Conservation (phyloP, 2,888 invertebrate species). For the Andrena chrysosceles region DNA sequence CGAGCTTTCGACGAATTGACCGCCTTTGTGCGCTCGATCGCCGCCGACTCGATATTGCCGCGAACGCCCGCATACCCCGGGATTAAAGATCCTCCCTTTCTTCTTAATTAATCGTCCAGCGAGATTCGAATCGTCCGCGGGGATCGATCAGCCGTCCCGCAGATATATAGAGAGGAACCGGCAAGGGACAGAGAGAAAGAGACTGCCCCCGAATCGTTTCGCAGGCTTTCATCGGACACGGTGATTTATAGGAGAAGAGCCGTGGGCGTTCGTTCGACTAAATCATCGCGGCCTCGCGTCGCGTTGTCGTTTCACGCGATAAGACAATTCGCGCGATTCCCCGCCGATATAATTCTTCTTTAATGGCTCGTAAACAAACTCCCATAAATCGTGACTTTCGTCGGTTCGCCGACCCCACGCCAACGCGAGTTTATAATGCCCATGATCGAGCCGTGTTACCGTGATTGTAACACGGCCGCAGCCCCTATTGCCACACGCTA, state of each 20-base stretch:
- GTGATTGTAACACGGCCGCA: not conserved
- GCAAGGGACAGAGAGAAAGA: not conserved
- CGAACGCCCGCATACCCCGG: conserved; percentile 52
- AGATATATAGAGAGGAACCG: not conserved
- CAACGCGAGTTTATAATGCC: conserved; percentile 38
- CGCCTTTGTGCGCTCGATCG: conserved; percentile 63
- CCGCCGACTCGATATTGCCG: conserved; percentile 58
- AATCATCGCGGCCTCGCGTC: conserved; percentile 13
- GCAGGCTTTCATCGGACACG: not conserved
- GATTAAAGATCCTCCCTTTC: conserved; percentile 57
- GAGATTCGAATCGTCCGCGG: conserved; percentile 4
- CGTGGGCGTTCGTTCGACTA: not conserved
- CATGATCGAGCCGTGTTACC: conserved; percentile 14
- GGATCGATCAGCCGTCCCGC: conserved; percentile 32
- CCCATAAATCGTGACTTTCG: conserved; percentile 49
- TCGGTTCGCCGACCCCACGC: conserved; percentile 9
- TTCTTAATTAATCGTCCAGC: conserved; percentile 53
- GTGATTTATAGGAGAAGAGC: conserved; percentile 35
- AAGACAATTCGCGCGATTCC: conserved; percentile 57
- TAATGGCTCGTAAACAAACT: conserved; percentile 60
- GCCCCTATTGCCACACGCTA: not conserved
- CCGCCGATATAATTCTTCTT: conserved; percentile 58
- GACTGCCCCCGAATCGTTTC: conserved; percentile 20
- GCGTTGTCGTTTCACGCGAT: conserved; percentile 50
- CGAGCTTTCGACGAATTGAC: conserved; percentile 71